Percentiles rank a stretch among this genome's conserved stretches.
phyloP scores from a whole-genome alignment of 64 coral and sea anemone species.

The Astreopora myriophthalma region DNA sequence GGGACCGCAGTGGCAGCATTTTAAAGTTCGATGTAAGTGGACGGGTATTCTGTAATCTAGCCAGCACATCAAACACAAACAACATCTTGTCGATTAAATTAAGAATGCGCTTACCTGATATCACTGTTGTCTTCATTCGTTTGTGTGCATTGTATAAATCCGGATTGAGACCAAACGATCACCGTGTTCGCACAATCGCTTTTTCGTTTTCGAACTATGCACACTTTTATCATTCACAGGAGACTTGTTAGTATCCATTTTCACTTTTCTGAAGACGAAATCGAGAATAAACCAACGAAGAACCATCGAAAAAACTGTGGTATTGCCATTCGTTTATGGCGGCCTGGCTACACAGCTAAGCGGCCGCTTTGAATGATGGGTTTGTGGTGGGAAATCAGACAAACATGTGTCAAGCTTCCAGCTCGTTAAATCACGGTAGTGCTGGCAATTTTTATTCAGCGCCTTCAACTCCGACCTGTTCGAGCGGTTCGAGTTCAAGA shows the following conservation, averaged over 20 bases:
- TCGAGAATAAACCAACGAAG: no score
- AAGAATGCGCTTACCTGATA: no score
- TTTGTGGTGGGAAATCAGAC: neutral
- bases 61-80: neutral
- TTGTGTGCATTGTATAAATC: constrained; percentile 1
- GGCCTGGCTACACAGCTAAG: neutral
- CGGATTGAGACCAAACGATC: constrained; percentile 8
- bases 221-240: neutral
- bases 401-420: no score
- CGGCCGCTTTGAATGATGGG: neutral
- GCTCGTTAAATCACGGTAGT: neutral
- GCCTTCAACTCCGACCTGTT: neutral
- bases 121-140: neutral
- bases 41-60: neutral
- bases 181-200: neutral
- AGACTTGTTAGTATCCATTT: neutral
- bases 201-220: neutral
- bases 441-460: neutral
- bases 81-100: neutral
- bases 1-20: neutral
- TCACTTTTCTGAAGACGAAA: no score
- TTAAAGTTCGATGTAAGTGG: no score
- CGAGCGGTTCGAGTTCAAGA: neutral
- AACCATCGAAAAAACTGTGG: no score
- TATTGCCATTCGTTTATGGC: no score